Conservation (phyloP, 2,888 invertebrate genomes). For the Caradrina clavipalpis region DNA sequence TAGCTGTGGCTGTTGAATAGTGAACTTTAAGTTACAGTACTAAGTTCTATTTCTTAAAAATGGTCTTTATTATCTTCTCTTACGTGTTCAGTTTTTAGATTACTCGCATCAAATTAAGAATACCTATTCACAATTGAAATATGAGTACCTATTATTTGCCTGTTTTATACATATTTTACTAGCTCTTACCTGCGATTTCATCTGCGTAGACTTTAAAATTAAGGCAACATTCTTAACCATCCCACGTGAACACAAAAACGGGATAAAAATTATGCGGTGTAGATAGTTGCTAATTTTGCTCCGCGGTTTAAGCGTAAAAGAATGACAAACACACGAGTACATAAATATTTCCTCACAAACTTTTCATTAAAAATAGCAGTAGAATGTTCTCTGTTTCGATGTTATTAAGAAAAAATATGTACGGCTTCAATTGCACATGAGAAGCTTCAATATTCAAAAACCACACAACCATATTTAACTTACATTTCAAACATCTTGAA, state of each 20-base stretch:
- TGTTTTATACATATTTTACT: background rate
- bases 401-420: background rate
- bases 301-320: no score
- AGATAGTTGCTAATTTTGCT: no score
- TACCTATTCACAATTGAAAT: background rate
- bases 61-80: background rate
- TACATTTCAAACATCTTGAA: background rate
- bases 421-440: background rate
- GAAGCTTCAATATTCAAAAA: background rate
- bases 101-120: background rate
- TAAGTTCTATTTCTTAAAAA: constrained; percentile 1
- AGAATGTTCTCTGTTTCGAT: no score
- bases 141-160: background rate
- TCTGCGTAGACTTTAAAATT: no score
- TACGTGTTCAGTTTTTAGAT: constrained; percentile 1
- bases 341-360: no score
- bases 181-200: no score
- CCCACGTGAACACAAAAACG: no score
- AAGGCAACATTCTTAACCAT: no score
- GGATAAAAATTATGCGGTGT: no score
- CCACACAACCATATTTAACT: background rate
- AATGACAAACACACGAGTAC: no score
- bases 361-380: no score
- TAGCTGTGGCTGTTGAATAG: constrained; percentile 19
- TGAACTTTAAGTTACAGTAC: constrained; percentile 15